A percentile compares a stretch with the other conserved stretches of the same genome.
Evolutionary conservation across 1,140 invertebrate genomes (phyloP).

Genomic region (Drosophila ananassae): DNA sequence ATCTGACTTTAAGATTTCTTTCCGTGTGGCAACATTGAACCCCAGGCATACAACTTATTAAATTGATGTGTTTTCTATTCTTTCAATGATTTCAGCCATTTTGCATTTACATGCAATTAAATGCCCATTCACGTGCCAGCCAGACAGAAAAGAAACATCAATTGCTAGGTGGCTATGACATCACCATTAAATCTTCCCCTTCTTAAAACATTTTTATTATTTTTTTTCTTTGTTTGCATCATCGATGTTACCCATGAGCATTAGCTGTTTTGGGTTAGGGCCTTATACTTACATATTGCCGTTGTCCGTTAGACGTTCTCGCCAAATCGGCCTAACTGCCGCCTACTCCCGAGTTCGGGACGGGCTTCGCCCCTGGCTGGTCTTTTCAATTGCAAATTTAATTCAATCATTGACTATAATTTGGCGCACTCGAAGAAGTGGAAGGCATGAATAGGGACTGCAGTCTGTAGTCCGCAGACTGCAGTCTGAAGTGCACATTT

Average conservation of each 20-base stretch:
- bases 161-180: slow-evolving; percentile 50
- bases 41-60: slow-evolving; percentile 47
- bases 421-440: slow-evolving; percentile 62
- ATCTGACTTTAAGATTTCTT: not conserved
- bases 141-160: slow-evolving; percentile 36
- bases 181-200: slow-evolving; percentile 44
- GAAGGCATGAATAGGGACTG: slow-evolving; percentile 20
- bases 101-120: slow-evolving; percentile 68
- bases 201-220: not conserved
- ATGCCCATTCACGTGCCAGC: slow-evolving; percentile 66
- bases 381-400: slow-evolving; percentile 82
- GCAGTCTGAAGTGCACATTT: slow-evolving; percentile 43
- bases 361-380: slow-evolving; percentile 43
- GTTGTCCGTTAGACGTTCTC: slow-evolving; percentile 31
- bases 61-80: slow-evolving; percentile 31
- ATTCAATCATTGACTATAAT: slow-evolving; percentile 82
- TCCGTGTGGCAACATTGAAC: not conserved
- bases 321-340: slow-evolving; percentile 48
- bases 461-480: slow-evolving; percentile 10
- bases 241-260: slow-evolving; percentile 14
- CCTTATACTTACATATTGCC: slow-evolving; percentile 18
- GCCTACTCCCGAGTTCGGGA: slow-evolving; percentile 46
- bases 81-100: slow-evolving; percentile 22
- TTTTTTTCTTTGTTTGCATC: slow-evolving; percentile 18
- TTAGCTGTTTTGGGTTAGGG: slow-evolving; percentile 1